phyloP scores from a whole-genome alignment of 2,888 invertebrate genomes.

The Pelosia muscerda region DNA sequence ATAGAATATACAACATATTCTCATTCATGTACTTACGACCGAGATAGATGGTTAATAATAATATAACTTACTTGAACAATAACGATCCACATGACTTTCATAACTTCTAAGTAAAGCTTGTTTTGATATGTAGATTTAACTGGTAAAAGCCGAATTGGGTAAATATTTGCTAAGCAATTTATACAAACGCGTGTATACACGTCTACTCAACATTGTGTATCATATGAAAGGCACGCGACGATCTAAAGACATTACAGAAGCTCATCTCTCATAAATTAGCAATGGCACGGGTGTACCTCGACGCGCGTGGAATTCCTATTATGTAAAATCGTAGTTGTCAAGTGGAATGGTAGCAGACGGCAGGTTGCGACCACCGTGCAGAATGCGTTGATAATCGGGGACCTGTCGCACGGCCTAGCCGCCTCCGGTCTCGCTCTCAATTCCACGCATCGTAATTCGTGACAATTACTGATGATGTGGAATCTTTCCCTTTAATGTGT shows the following conservation, averaged over 20 bases:
- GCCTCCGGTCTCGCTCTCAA: conserved; percentile 54
- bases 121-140: neutral
- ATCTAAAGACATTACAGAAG: conserved; percentile 17
- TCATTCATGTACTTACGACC: too few species aligned
- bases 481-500: conserved; percentile 28
- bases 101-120: neutral
- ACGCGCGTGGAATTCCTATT: conserved; percentile 71
- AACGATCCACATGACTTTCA: neutral
- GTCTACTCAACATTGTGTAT: conserved; percentile 13
- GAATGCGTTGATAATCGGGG: conserved; percentile 83
- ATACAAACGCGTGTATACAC: neutral
- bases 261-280: conserved; percentile 52
- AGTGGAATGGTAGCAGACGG: conserved; percentile 62
- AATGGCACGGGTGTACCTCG: conserved; percentile 65
- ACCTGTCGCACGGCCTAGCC: conserved; percentile 83
- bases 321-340: conserved; percentile 58
- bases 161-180: neutral
- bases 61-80: neutral
- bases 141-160: neutral
- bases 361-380: conserved; percentile 65
- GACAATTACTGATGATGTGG: conserved; percentile 48
- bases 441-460: conserved; percentile 65
- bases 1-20: neutral
- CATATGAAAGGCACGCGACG: conserved; percentile 24
- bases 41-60: neutral